A percentile compares a stretch with the other conserved stretches of the same genome.
These are phyloP conservation scores for Batillaria attramentaria DNA, from an alignment of 1,140 invertebrate genomes.

Conservation along the genomic window DNA sequence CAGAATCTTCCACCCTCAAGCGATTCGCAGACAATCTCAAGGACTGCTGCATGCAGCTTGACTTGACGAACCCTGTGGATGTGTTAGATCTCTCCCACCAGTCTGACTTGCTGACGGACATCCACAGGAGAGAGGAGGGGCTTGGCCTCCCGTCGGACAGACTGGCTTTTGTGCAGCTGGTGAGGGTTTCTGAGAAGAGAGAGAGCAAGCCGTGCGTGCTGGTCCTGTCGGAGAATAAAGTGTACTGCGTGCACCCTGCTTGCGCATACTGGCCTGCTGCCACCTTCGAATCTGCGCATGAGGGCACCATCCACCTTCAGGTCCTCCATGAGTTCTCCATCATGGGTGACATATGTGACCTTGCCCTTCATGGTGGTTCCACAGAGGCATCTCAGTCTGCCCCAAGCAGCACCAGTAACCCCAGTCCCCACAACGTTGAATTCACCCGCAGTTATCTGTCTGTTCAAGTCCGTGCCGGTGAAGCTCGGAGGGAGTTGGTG, in stretches of 20 bases:
- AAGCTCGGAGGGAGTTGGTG: too few species aligned
- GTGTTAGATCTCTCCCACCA: conserved; percentile 53
- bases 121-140: conserved; percentile 54
- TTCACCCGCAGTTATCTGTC: too few species aligned
- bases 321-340: conserved; percentile 61
- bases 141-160: conserved; percentile 53
- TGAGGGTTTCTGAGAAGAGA: conserved; percentile 34
- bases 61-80: conserved; percentile 37
- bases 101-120: conserved; percentile 55
- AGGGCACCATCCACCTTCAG: conserved; percentile 47
- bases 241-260: conserved; percentile 57
- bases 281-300: background rate
- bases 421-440: background rate
- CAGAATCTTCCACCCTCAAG: conserved; percentile 55
- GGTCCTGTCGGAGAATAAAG: conserved; percentile 58
- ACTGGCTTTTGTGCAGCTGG: conserved; percentile 49
- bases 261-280: conserved; percentile 58
- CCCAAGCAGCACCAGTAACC: background rate
- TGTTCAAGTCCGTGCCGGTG: too few species aligned
- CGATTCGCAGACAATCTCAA: conserved; percentile 51
- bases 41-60: conserved; percentile 24
- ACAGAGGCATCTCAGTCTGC: background rate
- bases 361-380: conserved; percentile 56
- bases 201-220: conserved; percentile 40
- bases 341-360: conserved; percentile 59